Evolutionary conservation across 2,888 invertebrate species (phyloP).

Genomic region (Lasioglossum leucozonium): DNA sequence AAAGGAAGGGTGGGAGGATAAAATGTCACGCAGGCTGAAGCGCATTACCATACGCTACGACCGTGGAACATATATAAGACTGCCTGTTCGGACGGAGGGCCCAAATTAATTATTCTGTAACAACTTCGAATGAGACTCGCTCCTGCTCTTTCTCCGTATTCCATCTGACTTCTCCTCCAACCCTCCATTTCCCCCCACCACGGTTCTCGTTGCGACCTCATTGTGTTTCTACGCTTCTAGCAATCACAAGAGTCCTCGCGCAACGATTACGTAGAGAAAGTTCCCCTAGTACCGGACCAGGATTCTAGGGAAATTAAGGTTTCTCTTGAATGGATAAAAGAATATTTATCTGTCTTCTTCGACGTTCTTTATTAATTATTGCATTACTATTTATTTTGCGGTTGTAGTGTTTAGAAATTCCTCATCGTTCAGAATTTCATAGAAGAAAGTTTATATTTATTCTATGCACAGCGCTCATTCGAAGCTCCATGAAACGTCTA

Average conservation of each 20-base stretch:
- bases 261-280: neutral
- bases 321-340: neutral
- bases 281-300: neutral
- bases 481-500: too few species aligned
- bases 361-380: too few species aligned
- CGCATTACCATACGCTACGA: conserved; percentile 71
- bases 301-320: too few species aligned
- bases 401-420: too few species aligned
- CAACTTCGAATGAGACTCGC: conserved; percentile 61
- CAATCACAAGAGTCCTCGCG: conserved; percentile 9
- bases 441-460: too few species aligned
- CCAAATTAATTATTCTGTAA: conserved; percentile 70
- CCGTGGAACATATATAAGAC: conserved; percentile 67
- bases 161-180: neutral
- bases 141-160: conserved; percentile 34
- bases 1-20: conserved; percentile 35
- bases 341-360: too few species aligned
- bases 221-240: conserved; percentile 19
- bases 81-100: conserved; percentile 58
- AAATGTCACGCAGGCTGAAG: conserved; percentile 67
- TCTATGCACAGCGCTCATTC: too few species aligned
- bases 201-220: conserved; percentile 30
- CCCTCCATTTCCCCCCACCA: neutral
- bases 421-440: too few species aligned
- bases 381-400: too few species aligned